Conservation (phyloP, 2,113 vertebrate genomes). For the Microtus richardsoni region DNA sequence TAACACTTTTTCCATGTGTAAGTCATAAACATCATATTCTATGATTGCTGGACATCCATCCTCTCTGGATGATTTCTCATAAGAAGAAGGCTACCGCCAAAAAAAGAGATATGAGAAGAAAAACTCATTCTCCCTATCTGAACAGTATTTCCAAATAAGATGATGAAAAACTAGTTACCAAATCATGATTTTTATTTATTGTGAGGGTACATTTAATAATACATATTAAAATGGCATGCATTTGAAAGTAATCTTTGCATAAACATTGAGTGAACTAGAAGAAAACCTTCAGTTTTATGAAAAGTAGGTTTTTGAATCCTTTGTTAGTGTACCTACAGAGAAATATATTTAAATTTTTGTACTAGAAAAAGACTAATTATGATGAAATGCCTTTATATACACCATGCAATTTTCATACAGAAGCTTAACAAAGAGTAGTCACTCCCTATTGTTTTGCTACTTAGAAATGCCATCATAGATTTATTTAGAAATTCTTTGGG, state of each 20-base stretch:
- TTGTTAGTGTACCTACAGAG: not conserved
- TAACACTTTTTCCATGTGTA: not conserved
- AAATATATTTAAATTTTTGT: slow-evolving; percentile 55
- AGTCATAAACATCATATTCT: not conserved
- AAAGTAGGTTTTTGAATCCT: slow-evolving; percentile 23
- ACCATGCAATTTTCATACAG: slow-evolving; percentile 72
- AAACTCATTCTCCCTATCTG: not conserved
- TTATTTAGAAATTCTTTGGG: slow-evolving; percentile 63
- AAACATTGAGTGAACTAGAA: not conserved
- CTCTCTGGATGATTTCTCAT: not conserved
- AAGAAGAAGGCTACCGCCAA: not conserved
- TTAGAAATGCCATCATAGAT: slow-evolving; percentile 61
- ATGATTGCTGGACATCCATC: not conserved
- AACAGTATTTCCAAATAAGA: not conserved
- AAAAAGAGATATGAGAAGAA: not conserved
- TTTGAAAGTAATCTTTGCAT: slow-evolving; percentile 34
- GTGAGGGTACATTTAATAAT: not conserved
- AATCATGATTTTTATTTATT: not conserved
- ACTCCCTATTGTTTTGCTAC: slow-evolving; percentile 56
- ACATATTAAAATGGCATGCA: not conserved
- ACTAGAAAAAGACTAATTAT: slow-evolving; percentile 60
- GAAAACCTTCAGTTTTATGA: slow-evolving; percentile 25
- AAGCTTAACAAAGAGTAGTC: slow-evolving; percentile 68
- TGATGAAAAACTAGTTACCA: not conserved
- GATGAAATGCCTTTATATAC: slow-evolving; percentile 38